A percentile compares a stretch with the other conserved stretches of the same genome.
Evolutionary conservation across 2,113 vertebrate species (phyloP).

Genomic region (Pantherophis guttatus): DNA sequence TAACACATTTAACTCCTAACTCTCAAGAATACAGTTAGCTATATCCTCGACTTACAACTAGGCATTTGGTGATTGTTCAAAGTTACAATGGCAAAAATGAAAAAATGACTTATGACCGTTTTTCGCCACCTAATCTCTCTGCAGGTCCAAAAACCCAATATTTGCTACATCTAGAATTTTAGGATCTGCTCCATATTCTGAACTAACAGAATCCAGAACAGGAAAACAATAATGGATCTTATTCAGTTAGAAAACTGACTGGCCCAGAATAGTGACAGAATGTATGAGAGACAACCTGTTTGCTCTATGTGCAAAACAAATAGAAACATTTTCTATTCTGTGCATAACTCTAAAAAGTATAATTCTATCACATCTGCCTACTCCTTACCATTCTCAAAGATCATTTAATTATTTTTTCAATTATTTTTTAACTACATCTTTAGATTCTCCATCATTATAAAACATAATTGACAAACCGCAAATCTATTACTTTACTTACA

Average conservation of each 20-base stretch:
- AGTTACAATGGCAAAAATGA: too few species aligned
- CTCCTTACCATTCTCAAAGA: not conserved
- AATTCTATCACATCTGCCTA: not conserved
- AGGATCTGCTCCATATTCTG: not conserved
- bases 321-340: not conserved
- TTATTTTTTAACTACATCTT: not conserved
- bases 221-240: not conserved
- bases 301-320: not conserved
- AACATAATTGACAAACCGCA: not conserved
- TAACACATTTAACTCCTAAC: not conserved
- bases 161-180: not conserved
- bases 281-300: not conserved
- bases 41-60: not conserved
- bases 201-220: not conserved
- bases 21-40: not conserved
- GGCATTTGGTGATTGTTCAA: too few species aligned
- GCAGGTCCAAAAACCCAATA: not conserved
- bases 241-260: not conserved
- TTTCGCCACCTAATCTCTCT: not conserved
- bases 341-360: not conserved
- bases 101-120: too few species aligned
- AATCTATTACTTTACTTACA: conserved; percentile 73
- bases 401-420: too few species aligned
- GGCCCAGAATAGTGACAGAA: not conserved
- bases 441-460: not conserved